These are phyloP conservation scores for Xestoiulus laeticollis DNA, from an alignment of 2,888 invertebrate genomes.

Conservation along the genomic window DNA sequence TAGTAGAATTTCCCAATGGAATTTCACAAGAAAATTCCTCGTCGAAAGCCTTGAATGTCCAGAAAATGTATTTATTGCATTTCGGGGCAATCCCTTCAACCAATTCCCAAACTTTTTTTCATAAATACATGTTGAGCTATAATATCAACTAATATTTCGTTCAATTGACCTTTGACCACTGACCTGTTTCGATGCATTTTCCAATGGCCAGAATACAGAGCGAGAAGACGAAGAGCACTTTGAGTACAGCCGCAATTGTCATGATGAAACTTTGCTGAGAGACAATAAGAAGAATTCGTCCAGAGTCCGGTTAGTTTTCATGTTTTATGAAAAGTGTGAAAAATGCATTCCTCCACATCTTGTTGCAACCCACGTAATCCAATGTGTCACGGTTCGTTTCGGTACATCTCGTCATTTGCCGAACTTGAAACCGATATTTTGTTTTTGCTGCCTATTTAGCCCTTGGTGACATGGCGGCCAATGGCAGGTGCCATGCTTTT, in stretches of 20 bases:
- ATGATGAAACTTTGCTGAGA: not conserved
- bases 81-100: not conserved
- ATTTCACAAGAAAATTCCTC: too few species aligned
- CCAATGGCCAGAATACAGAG: not conserved
- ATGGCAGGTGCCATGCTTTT: not conserved
- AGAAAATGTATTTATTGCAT: too few species aligned
- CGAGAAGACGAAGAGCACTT: not conserved
- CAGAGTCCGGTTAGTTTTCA: constrained; percentile 5
- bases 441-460: not conserved
- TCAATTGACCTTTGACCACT: not conserved
- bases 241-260: not conserved
- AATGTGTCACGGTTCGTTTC: not conserved
- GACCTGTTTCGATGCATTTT: constrained; percentile 23
- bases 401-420: not conserved
- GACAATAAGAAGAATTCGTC: not conserved
- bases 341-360: not conserved
- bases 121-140: not conserved
- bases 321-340: constrained; percentile 5
- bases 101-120: not conserved
- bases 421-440: constrained; percentile 29
- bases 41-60: too few species aligned
- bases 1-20: too few species aligned
- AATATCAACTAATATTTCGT: not conserved
- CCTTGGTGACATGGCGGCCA: not conserved
- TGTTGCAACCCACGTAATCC: not conserved